Evolutionary conservation across 2,797 vertebrate species (phyloP), one percentile per base, ranked within the genome.

Genomic region (Morelia viridis): DNA sequence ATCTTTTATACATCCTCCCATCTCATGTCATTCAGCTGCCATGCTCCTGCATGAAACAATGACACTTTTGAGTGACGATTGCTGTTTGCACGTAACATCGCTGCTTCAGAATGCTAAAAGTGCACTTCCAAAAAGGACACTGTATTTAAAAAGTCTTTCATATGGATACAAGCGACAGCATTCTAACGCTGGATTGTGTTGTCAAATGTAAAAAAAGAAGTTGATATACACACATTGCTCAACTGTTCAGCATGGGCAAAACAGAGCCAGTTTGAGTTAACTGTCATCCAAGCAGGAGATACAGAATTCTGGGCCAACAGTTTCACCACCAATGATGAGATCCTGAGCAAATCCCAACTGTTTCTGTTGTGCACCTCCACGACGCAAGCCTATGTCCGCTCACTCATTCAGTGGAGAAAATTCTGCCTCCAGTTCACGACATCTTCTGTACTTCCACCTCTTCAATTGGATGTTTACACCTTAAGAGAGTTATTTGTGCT

Each of bases 11-110:
- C 50, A 53, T 57, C 87, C 26, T 85, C 35, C 41, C 56, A 60
- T 28, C 62, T 64, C 53, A 10, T 5, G 84, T 84, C 90, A 88
- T 31, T 91, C 88, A 35, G 0, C 0, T 50, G 58, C 28, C 15
- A 8, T 9, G 85, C 50, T 89, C 89, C 92, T 88, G 41, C 65
- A 11, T 61, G 61, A 71, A 89, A 92, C 92, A 64, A 62, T 22
- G 60, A 87, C n/a, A 57, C 91, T 85, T 19, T 4, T 65, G 83
- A 93, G 92, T 83, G 41, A 68, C 56, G 88, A 85, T 61, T 80
- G 28, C 17, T 64, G 50, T 62, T 92, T 83, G n/a, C 58, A 10
- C 41, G 22, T 88, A 86, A 76, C 15, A n/a, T 22, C 11, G 76
- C 22, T 26, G 62, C 71, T 35, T 56, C 26, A 85, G 89, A 71